These are phyloP conservation scores for Drosophila albomicans DNA, from an alignment of 1,140 invertebrate genomes.

Conservation along the genomic window DNA sequence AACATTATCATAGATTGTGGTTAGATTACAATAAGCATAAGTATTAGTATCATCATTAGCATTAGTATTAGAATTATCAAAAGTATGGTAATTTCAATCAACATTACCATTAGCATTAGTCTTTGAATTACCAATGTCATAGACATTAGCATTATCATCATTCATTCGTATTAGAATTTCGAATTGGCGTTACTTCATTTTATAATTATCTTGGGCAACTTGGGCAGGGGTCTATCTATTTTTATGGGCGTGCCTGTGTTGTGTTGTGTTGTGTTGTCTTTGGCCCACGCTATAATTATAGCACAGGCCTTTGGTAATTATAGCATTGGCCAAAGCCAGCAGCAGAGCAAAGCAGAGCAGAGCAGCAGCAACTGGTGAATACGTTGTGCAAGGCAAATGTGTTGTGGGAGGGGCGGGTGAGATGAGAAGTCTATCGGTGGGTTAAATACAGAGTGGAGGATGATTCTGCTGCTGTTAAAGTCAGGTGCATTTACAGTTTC, in stretches of 20 bases:
- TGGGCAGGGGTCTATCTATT: slow-evolving; percentile 47
- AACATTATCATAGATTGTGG: not conserved
- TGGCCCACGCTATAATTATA: slow-evolving; percentile 73
- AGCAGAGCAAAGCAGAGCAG: no score
- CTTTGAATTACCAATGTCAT: no score
- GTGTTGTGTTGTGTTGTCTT: slow-evolving; percentile 52
- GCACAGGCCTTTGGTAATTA: slow-evolving; percentile 73
- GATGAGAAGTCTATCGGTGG: not conserved
- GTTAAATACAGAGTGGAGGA: not conserved
- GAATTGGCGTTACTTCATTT: not conserved
- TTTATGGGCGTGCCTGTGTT: slow-evolving; percentile 56
- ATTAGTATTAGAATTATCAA: not conserved
- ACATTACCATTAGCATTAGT: not conserved
- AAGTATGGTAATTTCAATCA: not conserved
- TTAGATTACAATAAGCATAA: no score
- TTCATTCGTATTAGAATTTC: no score
- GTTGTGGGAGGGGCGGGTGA: slow-evolving; percentile 34
- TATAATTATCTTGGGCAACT: slow-evolving; percentile 24
- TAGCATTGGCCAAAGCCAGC: slow-evolving; percentile 49
- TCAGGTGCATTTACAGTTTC: slow-evolving; percentile 44
- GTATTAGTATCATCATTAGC: not conserved
- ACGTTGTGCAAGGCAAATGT: slow-evolving; percentile 58
- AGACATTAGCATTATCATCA: no score
- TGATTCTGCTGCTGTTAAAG: not conserved
- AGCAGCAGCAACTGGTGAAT: slow-evolving; percentile 31